Percentiles rank a stretch among this genome's conserved stretches.
These are phyloP conservation scores for Planiliza haematocheilus DNA, from an alignment of 2,113 vertebrate genomes.

Conservation along the genomic window DNA sequence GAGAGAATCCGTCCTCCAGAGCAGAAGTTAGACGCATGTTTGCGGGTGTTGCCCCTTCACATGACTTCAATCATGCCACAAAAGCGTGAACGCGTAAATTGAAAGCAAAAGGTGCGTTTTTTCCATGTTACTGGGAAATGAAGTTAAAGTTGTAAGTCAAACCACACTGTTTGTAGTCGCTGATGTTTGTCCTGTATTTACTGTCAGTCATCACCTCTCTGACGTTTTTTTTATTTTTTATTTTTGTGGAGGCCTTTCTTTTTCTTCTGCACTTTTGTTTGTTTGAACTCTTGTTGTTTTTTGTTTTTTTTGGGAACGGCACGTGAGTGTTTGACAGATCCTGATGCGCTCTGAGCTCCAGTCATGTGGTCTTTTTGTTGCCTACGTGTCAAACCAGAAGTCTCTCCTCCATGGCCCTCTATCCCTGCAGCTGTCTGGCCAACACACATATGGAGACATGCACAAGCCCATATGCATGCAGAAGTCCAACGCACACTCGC, in stretches of 20 bases:
- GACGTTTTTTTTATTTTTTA: background rate
- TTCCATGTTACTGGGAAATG: background rate
- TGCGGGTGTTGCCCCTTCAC: conserved; percentile 35
- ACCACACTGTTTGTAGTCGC: too few relatives aligned
- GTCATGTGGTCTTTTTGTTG: conserved; percentile 27
- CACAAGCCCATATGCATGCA: conserved; percentile 20
- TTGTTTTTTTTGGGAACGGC: background rate
- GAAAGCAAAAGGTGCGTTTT: conserved; percentile 13
- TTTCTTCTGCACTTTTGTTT: background rate
- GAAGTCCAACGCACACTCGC: conserved; percentile 21
- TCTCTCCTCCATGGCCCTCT: conserved; percentile 25
- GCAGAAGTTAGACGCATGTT: background rate
- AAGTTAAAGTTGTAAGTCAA: too few relatives aligned
- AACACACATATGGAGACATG: conserved; percentile 23
- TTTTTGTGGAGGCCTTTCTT: too few relatives aligned
- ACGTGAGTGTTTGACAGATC: conserved; percentile 23
- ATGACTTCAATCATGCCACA: conserved; percentile 35
- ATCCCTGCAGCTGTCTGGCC: conserved; percentile 47
- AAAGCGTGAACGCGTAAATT: conserved; percentile 33
- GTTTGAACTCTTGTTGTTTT: background rate
- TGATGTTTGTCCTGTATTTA: background rate
- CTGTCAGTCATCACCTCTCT: background rate
- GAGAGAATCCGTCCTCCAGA: background rate
- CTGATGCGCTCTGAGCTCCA: conserved; percentile 10
- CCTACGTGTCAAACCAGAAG: conserved; percentile 64